Evolutionary conservation across 2,113 vertebrate genomes (phyloP), one percentile per base, ranked within the genome.

Genomic region (Kryptolebias marmoratus): DNA sequence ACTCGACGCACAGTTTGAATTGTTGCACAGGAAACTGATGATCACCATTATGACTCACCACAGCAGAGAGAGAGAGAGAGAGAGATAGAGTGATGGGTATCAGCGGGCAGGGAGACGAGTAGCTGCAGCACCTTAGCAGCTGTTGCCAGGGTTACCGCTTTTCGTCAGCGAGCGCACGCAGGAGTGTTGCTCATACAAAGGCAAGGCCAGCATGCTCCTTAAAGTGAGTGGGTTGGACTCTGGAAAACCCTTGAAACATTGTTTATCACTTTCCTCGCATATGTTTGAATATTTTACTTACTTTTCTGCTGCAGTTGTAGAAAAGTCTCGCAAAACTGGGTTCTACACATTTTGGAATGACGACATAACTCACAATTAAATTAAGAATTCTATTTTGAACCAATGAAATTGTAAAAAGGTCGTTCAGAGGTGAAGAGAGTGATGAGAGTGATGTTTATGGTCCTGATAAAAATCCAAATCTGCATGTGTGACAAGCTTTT

Each of bases 61-160:
- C 63, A 50, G 42, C 57, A 64, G 62, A 58, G 64, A 71, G 62
- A 28, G 58, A 52, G 58, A 61, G 42, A 60, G 75, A 62, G 70
- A 11, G 4, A 73, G 56, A 68, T 55, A 15, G 11, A 73, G 64
- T 14, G 22, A 71, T 75, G 66, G 82, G 82, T 89, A 88, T 89
- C 85, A 67, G 87, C 85, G 68, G 84, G 87, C 84, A 90, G 75
- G 75, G 72, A 85, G 68, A 80, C 28, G 57, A 86, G 83, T 71
- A 90, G 88, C 79, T 74, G 83, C 81, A 75, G 83, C 73, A 78
- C 81, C 82, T 80, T 78, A 48, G 72, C 76, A 81, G 85, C 88
- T 64, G 91, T 94, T 93, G 81, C 92, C 83, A 72, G 63, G 92
- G 93, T 92, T 91, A 94, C 92, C 10, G 54, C 82, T 83, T 89